A percentile compares a stretch with the other conserved stretches of the same genome.
phyloP scores from a whole-genome alignment of 2,797 vertebrate species.

The Microcaecilia unicolor region DNA sequence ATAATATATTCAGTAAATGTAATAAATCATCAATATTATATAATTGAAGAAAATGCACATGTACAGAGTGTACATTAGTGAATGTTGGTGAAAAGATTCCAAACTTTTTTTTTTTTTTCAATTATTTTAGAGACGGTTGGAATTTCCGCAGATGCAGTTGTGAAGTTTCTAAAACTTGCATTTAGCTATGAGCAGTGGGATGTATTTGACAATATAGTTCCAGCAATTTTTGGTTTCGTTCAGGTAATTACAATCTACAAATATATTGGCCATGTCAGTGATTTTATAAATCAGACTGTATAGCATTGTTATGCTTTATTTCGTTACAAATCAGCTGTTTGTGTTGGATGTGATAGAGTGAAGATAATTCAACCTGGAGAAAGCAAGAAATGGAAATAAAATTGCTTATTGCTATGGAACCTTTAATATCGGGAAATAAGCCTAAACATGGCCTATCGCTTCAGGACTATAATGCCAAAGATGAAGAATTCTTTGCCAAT shows the following conservation, averaged over 20 bases:
- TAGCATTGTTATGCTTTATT: neutral
- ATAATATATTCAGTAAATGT: too few species aligned
- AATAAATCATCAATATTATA: too few species aligned
- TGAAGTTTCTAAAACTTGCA: conserved; percentile 78
- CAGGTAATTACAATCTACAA: conserved; percentile 50
- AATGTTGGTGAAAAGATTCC: too few species aligned
- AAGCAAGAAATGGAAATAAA: conserved; percentile 68
- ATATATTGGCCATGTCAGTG: neutral
- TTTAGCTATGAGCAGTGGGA: conserved; percentile 78
- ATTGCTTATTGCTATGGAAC: conserved; percentile 61
- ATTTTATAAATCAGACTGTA: too few species aligned
- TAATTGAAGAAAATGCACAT: too few species aligned
- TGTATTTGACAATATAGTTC: conserved; percentile 56
- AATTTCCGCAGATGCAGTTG: conserved; percentile 62
- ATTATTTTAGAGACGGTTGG: conserved; percentile 54
- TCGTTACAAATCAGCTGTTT: too few species aligned
- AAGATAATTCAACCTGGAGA: conserved; percentile 51
- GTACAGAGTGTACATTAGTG: too few species aligned
- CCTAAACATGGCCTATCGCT: conserved; percentile 12
- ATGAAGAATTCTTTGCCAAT: neutral
- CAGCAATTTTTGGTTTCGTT: conserved; percentile 56
- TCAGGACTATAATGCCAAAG: conserved; percentile 13
- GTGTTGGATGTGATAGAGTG: conserved; percentile 39
- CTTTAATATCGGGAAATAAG: conserved; percentile 49
- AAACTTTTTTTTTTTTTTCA: conserved; percentile 21